A percentile compares a stretch with the other conserved stretches of the same genome.
Conservation (phyloP, 2,113 vertebrate species). For the Callocephalon fimbriatum region DNA sequence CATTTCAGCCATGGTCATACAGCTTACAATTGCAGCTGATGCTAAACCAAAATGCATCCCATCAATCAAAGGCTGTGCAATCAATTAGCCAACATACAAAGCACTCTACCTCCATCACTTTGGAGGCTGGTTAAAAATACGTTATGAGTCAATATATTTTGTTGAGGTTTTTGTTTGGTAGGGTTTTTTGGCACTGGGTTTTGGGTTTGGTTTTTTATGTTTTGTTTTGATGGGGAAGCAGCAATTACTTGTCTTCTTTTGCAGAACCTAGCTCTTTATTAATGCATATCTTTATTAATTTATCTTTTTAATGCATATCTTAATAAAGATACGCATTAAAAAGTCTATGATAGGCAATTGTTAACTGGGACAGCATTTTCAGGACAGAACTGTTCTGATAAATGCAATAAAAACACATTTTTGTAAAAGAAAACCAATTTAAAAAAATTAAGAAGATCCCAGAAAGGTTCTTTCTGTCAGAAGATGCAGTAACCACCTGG, state of each 20-base stretch:
- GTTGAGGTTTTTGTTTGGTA: neutral
- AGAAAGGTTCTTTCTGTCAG: neutral
- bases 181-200: neutral
- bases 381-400: neutral
- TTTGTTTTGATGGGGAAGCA: neutral
- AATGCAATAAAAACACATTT: neutral
- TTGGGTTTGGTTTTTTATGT: neutral
- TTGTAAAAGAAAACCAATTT: neutral
- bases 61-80: conserved; percentile 2
- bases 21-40: neutral
- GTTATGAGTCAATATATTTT: neutral
- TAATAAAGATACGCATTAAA: neutral
- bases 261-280: neutral
- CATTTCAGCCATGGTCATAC: neutral
- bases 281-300: too few relatives aligned
- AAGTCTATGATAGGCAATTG: neutral
- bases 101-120: neutral
- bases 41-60: conserved; percentile 3
- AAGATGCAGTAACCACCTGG: conserved; percentile 30
- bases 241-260: neutral
- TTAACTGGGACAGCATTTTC: neutral
- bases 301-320: neutral
- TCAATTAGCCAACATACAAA: neutral
- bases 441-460: neutral
- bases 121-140: neutral